phyloP scores from a whole-genome alignment of 2,888 invertebrate species.

The Ceriagrion tenellum region DNA sequence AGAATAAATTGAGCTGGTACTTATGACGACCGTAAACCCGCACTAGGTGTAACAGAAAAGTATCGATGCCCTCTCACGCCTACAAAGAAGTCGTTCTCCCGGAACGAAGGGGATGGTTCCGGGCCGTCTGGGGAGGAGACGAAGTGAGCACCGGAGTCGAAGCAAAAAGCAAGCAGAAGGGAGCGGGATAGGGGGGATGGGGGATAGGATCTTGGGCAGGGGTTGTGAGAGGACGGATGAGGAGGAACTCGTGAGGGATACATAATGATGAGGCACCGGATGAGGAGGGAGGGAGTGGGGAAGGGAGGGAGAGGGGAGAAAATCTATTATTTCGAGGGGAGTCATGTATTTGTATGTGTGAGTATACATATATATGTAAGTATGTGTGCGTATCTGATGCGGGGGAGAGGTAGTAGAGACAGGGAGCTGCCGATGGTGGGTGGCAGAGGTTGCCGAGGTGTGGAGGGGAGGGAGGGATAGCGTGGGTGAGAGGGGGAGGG shows the following conservation, averaged over 20 bases:
- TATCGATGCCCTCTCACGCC: background rate
- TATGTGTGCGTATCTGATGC: background rate
- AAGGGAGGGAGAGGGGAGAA: background rate
- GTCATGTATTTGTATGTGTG: background rate
- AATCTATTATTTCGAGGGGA: constrained; percentile 46
- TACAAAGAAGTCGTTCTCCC: background rate
- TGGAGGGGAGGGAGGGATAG: background rate
- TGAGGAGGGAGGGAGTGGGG: background rate
- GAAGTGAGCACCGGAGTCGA: background rate
- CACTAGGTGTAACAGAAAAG: background rate
- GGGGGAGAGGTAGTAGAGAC: background rate
- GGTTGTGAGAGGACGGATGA: background rate
- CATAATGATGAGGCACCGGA: background rate
- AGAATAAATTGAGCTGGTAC: background rate
- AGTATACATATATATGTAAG: too few species aligned
- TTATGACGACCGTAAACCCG: too few species aligned
- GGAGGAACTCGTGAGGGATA: background rate
- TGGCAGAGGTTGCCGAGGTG: background rate
- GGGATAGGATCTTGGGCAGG: too few species aligned
- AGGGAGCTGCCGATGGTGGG: background rate
- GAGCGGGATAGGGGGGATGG: background rate
- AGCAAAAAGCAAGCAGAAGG: background rate
- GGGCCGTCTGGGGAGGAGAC: background rate
- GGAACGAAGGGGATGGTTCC: background rate
- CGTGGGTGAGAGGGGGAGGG: background rate